Evolutionary conservation across 1,140 invertebrate genomes (phyloP).

Genomic region (Bombus superbus): DNA sequence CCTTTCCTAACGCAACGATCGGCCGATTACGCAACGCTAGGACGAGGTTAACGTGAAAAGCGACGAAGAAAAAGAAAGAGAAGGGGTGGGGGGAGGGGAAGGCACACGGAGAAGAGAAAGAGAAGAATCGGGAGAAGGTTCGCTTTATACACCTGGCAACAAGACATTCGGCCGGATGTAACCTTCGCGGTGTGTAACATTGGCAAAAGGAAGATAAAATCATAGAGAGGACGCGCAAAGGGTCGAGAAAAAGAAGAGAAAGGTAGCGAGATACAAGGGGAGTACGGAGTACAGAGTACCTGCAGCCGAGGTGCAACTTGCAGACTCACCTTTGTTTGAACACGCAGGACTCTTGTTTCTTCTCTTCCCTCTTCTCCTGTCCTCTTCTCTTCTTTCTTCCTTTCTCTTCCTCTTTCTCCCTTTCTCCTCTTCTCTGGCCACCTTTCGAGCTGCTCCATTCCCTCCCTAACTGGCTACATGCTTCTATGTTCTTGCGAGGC

Average conservation of each 20-base stretch:
- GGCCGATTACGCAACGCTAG: constrained; percentile 21
- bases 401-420: not conserved
- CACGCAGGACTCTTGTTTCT: constrained; percentile 59
- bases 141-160: constrained; percentile 64
- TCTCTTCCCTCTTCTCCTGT: not conserved
- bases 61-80: not conserved
- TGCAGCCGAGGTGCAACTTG: constrained; percentile 62
- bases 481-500: constrained; percentile 7
- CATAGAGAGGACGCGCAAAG: constrained; percentile 34
- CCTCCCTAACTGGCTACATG: constrained; percentile 1
- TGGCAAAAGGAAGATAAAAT: constrained; percentile 62
- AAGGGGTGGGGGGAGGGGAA: not conserved
- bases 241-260: constrained; percentile 53
- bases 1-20: constrained; percentile 7
- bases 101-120: not conserved
- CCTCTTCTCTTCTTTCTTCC: not conserved
- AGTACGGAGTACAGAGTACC: constrained; percentile 60
- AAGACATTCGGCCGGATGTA: constrained; percentile 66
- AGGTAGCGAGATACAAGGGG: constrained; percentile 55
- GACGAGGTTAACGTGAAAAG: constrained; percentile 2
- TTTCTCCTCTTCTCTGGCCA: not conserved
- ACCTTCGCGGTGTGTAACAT: constrained; percentile 60
- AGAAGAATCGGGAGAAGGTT: not conserved
- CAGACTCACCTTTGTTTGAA: constrained; percentile 70
- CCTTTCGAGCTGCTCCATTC: not conserved